phyloP scores from a whole-genome alignment of 2,888 invertebrate genomes.

The Spodoptera littoralis region DNA sequence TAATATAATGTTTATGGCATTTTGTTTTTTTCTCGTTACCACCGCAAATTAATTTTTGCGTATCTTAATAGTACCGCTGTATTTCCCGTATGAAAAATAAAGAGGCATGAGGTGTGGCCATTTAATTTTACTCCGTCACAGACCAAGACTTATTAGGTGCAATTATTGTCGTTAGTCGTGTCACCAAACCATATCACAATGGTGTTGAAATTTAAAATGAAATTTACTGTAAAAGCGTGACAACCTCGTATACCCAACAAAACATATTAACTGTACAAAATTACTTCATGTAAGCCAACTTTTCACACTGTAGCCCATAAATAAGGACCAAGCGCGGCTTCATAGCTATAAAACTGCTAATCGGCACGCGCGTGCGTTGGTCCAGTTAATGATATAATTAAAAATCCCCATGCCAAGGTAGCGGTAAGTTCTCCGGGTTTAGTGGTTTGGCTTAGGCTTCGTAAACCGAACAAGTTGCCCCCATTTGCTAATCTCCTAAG shows the following conservation, averaged over 20 bases:
- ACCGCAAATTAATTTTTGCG: too few species aligned
- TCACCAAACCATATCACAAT: conserved; percentile 25
- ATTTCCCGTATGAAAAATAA: too few species aligned
- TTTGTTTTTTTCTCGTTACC: too few species aligned
- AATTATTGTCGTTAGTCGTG: conserved; percentile 15
- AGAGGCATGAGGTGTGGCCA: too few species aligned
- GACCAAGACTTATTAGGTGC: not conserved
- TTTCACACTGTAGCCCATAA: conserved; percentile 72
- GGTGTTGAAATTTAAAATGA: conserved; percentile 48
- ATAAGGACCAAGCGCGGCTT: conserved; percentile 77
- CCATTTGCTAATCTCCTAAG: conserved; percentile 84
- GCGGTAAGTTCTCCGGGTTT: conserved; percentile 73
- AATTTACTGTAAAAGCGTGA: conserved; percentile 45
- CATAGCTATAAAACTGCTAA: conserved; percentile 78
- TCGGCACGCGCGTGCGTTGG: conserved; percentile 80
- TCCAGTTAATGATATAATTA: conserved; percentile 78
- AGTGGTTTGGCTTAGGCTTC: conserved; percentile 77
- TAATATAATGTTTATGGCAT: not conserved
- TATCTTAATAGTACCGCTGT: too few species aligned
- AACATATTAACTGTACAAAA: conserved; percentile 58
- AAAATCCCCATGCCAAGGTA: conserved; percentile 68
- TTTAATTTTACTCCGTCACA: too few species aligned
- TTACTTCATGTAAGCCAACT: conserved; percentile 61
- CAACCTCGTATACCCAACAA: conserved; percentile 33
- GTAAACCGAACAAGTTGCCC: conserved; percentile 82